phyloP scores from a whole-genome alignment of 2,888 invertebrate genomes.

The Agonopterix heracliana region DNA sequence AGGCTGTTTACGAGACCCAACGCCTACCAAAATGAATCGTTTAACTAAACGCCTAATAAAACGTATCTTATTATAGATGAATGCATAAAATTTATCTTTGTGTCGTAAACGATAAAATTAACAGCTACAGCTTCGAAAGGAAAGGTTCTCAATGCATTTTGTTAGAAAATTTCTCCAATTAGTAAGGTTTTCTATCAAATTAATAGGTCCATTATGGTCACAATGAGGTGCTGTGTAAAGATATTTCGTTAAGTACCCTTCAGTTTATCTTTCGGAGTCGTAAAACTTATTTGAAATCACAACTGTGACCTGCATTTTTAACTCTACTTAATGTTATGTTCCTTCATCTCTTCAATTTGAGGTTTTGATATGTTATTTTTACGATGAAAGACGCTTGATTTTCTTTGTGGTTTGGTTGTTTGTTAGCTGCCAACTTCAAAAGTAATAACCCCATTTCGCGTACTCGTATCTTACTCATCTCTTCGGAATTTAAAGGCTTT shows the following conservation, averaged over 20 bases:
- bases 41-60: slow-evolving; percentile 21
- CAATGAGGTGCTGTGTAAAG: slow-evolving; percentile 1
- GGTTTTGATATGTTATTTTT: too few species aligned
- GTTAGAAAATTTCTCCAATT: slow-evolving; percentile 43
- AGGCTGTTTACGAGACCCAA: slow-evolving; percentile 3
- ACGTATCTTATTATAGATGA: slow-evolving; percentile 21
- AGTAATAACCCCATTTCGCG: too few species aligned
- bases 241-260: neutral
- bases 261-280: neutral
- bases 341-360: too few species aligned
- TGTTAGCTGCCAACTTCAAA: too few species aligned
- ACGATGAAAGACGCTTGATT: too few species aligned
- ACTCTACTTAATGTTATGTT: too few species aligned
- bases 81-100: slow-evolving; percentile 10
- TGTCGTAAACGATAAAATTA: slow-evolving; percentile 25
- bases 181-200: slow-evolving; percentile 40
- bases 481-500: too few species aligned
- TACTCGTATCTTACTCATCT: too few species aligned
- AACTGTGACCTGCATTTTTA: too few species aligned
- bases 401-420: too few species aligned
- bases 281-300: neutral
- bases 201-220: slow-evolving; percentile 24
- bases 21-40: slow-evolving; percentile 6
- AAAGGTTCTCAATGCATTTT: slow-evolving; percentile 23
- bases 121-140: slow-evolving; percentile 6